Evolutionary conservation across 1,140 invertebrate genomes (phyloP).

Genomic region (Leptinotarsa undecemlineata): DNA sequence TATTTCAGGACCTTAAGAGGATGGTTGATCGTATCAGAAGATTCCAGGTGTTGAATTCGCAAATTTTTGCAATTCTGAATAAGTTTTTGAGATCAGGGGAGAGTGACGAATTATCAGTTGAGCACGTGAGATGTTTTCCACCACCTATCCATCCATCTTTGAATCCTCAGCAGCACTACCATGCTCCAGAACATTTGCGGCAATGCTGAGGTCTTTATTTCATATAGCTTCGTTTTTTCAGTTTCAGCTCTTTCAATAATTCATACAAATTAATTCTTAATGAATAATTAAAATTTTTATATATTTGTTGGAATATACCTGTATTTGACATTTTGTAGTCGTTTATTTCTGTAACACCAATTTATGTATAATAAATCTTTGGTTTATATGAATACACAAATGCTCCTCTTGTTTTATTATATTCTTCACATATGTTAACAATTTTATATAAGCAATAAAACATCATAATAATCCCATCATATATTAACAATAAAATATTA

Average conservation of each 20-base stretch:
- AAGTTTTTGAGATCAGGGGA: constrained; percentile 91
- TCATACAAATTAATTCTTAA: not conserved
- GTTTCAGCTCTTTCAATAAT: not conserved
- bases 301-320: not conserved
- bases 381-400: constrained; percentile 13
- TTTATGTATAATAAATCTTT: constrained; percentile 14
- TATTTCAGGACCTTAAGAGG: constrained; percentile 83
- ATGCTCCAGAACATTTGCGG: constrained; percentile 64
- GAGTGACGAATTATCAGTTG: constrained; percentile 84
- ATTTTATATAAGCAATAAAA: constrained; percentile 7
- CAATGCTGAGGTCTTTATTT: constrained; percentile 48
- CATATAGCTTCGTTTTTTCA: not conserved
- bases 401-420: constrained; percentile 14
- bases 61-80: constrained; percentile 96
- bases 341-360: constrained; percentile 24
- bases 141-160: constrained; percentile 84
- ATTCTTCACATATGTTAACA: constrained; percentile 1
- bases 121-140: constrained; percentile 96
- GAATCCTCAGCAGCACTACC: constrained; percentile 63
- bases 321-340: constrained; percentile 31
- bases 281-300: not conserved
- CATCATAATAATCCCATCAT: constrained; percentile 33
- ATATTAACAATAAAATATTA: constrained; percentile 41
- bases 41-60: constrained; percentile 97
- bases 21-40: constrained; percentile 97